These are phyloP conservation scores for Pristionchus exspectatus DNA, from an alignment of 2,888 invertebrate species.

Conservation along the genomic window DNA sequence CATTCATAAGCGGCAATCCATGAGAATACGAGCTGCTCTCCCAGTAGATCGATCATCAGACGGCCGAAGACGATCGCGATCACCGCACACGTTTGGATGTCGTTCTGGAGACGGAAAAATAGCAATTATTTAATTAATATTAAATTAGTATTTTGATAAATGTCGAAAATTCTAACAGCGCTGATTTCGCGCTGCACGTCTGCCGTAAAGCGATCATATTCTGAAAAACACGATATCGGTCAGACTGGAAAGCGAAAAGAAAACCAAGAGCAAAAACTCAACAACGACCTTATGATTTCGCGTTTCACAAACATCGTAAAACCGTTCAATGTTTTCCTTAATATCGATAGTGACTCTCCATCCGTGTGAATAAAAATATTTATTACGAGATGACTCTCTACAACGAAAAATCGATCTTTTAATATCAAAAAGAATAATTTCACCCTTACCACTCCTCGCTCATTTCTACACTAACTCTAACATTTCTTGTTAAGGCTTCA, in stretches of 20 bases:
- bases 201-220: background rate
- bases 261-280: background rate
- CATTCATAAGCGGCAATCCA: constrained; percentile 64
- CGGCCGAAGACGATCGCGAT: constrained; percentile 64
- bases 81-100: constrained; percentile 66
- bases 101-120: constrained; percentile 58
- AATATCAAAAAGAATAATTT: too few species aligned
- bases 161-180: background rate
- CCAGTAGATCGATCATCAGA: constrained; percentile 59
- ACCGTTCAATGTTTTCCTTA: background rate
- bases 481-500: too few species aligned
- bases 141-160: background rate
- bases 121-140: background rate
- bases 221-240: background rate
- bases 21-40: constrained; percentile 59
- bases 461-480: too few species aligned
- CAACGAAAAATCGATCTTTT: too few species aligned
- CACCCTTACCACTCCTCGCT: too few species aligned
- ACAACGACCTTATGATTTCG: background rate
- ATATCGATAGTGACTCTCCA: too few species aligned
- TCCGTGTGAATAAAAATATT: too few species aligned
- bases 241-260: background rate
- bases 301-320: background rate
- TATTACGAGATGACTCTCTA: too few species aligned
- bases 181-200: background rate